Conservation (phyloP, 2,113 vertebrate species). For the Solea senegalensis region DNA sequence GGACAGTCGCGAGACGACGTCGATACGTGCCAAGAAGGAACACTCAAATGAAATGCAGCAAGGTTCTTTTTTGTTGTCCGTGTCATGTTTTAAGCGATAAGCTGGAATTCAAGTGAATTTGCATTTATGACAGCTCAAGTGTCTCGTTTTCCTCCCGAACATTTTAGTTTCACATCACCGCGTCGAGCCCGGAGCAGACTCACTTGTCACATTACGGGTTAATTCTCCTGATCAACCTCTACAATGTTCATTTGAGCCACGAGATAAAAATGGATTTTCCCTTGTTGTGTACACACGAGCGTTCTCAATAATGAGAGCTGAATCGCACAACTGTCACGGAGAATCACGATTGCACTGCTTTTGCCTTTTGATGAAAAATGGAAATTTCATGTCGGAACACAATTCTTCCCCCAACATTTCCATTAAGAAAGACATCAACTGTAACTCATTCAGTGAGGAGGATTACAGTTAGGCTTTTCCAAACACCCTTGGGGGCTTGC, state of each 20-base stretch:
- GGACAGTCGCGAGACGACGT: no score
- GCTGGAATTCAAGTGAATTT: no score
- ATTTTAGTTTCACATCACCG: not conserved
- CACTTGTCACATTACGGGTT: constrained; percentile 19
- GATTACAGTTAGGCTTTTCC: constrained; percentile 50
- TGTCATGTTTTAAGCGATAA: no score
- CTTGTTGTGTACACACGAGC: constrained; percentile 5
- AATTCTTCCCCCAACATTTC: constrained; percentile 21
- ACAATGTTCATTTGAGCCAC: constrained; percentile 14
- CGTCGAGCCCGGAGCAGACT: not conserved
- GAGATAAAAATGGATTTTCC: not conserved
- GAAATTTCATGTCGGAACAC: constrained; percentile 23
- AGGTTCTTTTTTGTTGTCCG: no score
- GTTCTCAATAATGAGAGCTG: not conserved
- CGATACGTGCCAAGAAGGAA: no score
- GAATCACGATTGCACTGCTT: not conserved
- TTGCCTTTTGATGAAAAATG: constrained; percentile 31
- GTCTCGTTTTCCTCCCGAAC: no score
- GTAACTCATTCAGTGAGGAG: constrained; percentile 50
- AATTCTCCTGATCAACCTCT: constrained; percentile 26
- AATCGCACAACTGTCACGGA: constrained; percentile 13
- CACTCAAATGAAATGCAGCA: no score
- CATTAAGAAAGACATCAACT: constrained; percentile 23
- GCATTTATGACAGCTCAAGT: no score
- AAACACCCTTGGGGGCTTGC: constrained; percentile 36